Base-by-base conservation (phyloP, 1,140 invertebrate genomes). In the Drosophila parabipectinata region DNA sequence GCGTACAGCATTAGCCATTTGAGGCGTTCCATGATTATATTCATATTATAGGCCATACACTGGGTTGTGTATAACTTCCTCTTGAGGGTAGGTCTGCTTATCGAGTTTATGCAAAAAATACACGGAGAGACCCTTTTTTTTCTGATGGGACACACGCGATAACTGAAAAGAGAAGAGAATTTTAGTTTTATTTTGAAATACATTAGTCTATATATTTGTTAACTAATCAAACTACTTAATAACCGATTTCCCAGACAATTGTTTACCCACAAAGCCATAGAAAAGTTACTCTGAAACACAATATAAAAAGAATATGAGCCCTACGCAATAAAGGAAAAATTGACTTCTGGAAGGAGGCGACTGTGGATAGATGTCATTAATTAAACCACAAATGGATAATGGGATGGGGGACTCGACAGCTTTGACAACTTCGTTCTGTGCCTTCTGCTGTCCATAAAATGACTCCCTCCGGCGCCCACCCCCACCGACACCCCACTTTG, bases 361-460 rank as follows among this genome's bases (percentile, higher is more conserved):
- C 50, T 39, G 28, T 47, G 41, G 63, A 58, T 73, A 73, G 57
- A 81, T 87, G 82, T 81, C 82, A 85, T 85, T 87, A 85, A 85
- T 87, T 85, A 87, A 85, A 78, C 81, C 81, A 54, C 81, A 85
- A 85, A 85, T 85, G 82, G 82, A 41, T 67, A 64, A 68, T 73
- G 51, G 63, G 56, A 32, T 21, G 26, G 41, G 18, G 44, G 32
- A 28, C 30, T 37, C 68, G 52, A 57, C 78, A 73, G 77, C 68
- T 72, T 54, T 56, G 62, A 77, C 57, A 60, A 56, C 77, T 60
- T 63, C 72, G 51, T 56, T 63, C 73, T 84, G 56, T 54, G 82
- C 83, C 82, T 85, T 71, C 60, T 87, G 81, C 79, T 72, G 62
- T 57, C 78, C 78, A 87, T 85, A 85, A 85, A 85, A 74, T 85